phyloP scores from a whole-genome alignment of 2,113 vertebrate species.

The Cavia aperea region DNA sequence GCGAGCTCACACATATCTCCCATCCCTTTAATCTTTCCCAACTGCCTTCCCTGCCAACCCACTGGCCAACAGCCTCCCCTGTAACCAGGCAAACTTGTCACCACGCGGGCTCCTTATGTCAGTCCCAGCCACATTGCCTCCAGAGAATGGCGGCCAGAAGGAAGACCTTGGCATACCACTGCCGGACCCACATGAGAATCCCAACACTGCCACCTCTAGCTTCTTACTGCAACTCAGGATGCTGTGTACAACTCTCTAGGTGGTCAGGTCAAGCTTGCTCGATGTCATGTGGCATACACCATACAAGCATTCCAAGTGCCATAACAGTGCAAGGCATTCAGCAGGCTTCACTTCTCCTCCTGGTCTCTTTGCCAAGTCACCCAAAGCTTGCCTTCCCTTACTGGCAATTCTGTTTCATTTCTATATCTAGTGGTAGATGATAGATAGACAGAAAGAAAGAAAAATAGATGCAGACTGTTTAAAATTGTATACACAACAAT shows the following conservation, averaged over 20 bases:
- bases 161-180: neutral
- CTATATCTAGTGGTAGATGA: neutral
- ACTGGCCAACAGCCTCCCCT: neutral
- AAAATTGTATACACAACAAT: too few species aligned
- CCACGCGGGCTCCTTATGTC: neutral
- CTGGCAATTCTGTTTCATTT: neutral
- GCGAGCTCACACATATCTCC: neutral
- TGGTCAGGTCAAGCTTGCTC: neutral
- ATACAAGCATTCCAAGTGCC: neutral
- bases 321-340: neutral
- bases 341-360: neutral
- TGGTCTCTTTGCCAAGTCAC: neutral
- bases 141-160: neutral
- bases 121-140: neutral
- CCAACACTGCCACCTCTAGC: neutral
- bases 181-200: neutral
- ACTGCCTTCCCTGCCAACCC: neutral
- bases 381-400: neutral
- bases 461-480: neutral
- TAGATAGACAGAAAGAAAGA: neutral
- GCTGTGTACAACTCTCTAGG: neutral
- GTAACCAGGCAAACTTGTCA: neutral
- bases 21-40: neutral
- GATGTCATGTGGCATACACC: neutral
- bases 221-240: neutral